Conservation (phyloP, 2,888 invertebrate species). For the Dicyrtomina minuta region DNA sequence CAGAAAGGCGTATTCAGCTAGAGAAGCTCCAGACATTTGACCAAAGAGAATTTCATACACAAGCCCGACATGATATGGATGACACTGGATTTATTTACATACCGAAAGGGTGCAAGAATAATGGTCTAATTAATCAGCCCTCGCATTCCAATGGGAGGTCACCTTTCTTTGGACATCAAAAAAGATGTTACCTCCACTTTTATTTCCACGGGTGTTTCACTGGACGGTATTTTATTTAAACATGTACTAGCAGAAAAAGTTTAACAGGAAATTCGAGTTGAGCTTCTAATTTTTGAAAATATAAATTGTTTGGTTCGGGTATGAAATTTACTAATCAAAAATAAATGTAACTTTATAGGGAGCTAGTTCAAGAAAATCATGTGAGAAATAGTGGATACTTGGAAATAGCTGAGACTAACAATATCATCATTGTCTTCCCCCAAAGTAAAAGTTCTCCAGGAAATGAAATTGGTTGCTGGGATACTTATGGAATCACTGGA, state of each 20-base stretch:
- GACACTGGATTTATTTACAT: slow-evolving; percentile 29
- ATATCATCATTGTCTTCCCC: slow-evolving; percentile 43
- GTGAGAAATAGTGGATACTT: slow-evolving; percentile 41
- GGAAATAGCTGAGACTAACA: slow-evolving; percentile 43
- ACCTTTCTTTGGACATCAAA: neutral
- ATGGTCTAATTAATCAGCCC: neutral
- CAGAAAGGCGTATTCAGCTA: no score
- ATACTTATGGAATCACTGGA: slow-evolving; percentile 34
- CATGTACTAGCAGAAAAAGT: neutral
- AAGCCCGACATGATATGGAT: slow-evolving; percentile 27
- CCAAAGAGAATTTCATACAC: slow-evolving; percentile 33
- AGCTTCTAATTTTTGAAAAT: neutral
- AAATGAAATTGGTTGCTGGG: slow-evolving; percentile 40
- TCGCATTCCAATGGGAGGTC: neutral
- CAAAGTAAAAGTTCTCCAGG: slow-evolving; percentile 29
- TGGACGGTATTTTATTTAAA: slow-evolving; percentile 23
- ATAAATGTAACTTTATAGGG: slow-evolving; percentile 23
- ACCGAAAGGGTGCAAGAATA: slow-evolving; percentile 20
- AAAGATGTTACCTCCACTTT: slow-evolving; percentile 29
- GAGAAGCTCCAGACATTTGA: slow-evolving; percentile 29
- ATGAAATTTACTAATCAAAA: no score
- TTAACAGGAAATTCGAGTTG: neutral
- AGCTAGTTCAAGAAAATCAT: slow-evolving; percentile 30
- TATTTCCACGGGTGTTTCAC: slow-evolving; percentile 38
- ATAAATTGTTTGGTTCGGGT: neutral